Conservation (phyloP, 2,888 invertebrate species). For the Uloborus plumipes region DNA sequence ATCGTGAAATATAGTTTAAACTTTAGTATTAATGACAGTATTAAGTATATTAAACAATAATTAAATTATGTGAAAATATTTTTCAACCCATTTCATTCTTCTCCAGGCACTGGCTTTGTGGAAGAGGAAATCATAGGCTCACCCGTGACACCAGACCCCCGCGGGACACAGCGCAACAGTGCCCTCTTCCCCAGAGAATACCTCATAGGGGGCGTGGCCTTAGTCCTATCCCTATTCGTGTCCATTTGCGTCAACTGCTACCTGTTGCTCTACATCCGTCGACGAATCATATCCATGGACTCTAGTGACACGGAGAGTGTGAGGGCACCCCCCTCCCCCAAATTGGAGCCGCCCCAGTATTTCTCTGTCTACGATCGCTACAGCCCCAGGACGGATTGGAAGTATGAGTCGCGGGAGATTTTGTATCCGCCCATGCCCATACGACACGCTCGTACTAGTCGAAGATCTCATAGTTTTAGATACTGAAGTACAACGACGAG, state of each 20-base stretch:
- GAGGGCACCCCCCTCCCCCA: slow-evolving; percentile 14
- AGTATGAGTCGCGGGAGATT: slow-evolving; percentile 56
- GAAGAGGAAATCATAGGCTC: slow-evolving; percentile 35
- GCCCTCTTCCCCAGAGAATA: slow-evolving; percentile 39
- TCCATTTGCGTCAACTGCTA: slow-evolving; percentile 57
- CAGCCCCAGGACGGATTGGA: slow-evolving; percentile 45
- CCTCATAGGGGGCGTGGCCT: slow-evolving; percentile 47
- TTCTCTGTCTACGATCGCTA: slow-evolving; percentile 39
- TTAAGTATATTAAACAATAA: no score
- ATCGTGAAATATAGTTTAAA: no score
- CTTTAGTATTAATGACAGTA: no score
- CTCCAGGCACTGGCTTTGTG: slow-evolving; percentile 44
- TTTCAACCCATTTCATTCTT: no score
- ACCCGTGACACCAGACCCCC: neutral
- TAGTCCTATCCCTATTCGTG: slow-evolving; percentile 39
- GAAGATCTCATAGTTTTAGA: slow-evolving; percentile 58
- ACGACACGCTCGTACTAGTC: slow-evolving; percentile 33
- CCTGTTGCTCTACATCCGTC: slow-evolving; percentile 36
- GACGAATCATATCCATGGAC: slow-evolving; percentile 12
- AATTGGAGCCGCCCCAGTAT: slow-evolving; percentile 23
- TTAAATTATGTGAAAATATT: no score
- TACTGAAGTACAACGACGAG: slow-evolving; percentile 5
- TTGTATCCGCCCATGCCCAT: slow-evolving; percentile 62
- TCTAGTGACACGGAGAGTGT: slow-evolving; percentile 33
- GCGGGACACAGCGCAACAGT: neutral